These are phyloP conservation scores for Peromyscus melanophrys DNA, from an alignment of 2,797 vertebrate species.

Conservation along the genomic window DNA sequence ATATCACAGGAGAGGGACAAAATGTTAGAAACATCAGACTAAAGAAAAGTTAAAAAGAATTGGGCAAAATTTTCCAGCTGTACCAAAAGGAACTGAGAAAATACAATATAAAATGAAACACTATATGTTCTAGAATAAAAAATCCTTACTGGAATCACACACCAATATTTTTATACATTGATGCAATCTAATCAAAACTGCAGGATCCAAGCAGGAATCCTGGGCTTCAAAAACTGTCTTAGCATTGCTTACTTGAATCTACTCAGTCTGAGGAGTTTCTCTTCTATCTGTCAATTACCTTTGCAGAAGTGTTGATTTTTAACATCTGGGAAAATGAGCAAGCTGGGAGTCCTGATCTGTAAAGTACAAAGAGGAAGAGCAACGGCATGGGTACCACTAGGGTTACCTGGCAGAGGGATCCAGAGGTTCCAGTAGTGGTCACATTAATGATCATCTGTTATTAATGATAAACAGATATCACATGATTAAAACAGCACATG, in stretches of 20 bases:
- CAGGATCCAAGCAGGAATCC: not conserved
- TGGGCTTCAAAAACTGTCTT: not conserved
- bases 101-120: constrained; percentile 33
- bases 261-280: constrained; percentile 17
- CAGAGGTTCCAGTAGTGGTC: not conserved
- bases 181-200: not conserved
- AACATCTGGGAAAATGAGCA: not conserved
- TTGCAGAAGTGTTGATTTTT: constrained; percentile 35
- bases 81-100: not conserved
- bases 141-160: not conserved
- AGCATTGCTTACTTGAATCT: constrained; percentile 39
- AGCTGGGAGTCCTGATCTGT: not conserved
- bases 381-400: not conserved
- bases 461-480: constrained; percentile 8
- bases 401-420: not conserved
- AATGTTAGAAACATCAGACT: not conserved
- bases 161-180: not conserved
- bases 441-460: not conserved
- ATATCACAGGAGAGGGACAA: not conserved
- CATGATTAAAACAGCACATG: constrained; percentile 64
- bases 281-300: constrained; percentile 31
- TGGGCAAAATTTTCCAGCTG: not conserved
- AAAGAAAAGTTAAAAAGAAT: not conserved
- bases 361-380: not conserved
- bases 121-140: not conserved